Evolutionary conservation across 2,113 vertebrate genomes (phyloP).

Genomic region (Morone chrysops): DNA sequence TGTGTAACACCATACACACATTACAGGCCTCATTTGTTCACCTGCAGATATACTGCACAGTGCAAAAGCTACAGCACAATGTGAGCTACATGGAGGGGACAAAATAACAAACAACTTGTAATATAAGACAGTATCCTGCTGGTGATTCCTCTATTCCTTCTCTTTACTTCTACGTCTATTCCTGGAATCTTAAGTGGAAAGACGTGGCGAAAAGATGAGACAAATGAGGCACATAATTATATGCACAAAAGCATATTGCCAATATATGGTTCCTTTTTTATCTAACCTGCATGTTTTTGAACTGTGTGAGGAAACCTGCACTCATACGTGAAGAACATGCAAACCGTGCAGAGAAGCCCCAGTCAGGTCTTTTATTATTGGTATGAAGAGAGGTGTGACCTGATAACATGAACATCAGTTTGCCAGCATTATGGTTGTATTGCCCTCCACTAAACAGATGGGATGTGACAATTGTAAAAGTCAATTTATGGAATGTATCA

Average conservation of each 20-base stretch:
- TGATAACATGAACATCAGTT: neutral
- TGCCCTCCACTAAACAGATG: neutral
- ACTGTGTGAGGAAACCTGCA: neutral
- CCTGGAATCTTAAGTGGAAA: neutral
- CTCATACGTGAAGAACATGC: neutral
- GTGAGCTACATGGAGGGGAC: neutral
- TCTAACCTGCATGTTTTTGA: too few species aligned
- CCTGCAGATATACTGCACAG: conserved; percentile 8
- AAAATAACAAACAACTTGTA: neutral
- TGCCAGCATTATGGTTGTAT: neutral
- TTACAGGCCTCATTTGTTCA: conserved; percentile 29
- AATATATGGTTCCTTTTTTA: neutral
- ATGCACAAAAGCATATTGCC: neutral
- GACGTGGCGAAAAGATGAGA: neutral
- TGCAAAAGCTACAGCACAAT: neutral
- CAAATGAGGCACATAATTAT: neutral
- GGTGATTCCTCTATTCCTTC: neutral
- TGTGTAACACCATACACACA: conserved; percentile 36
- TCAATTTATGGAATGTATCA: too few species aligned
- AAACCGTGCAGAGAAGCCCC: neutral
- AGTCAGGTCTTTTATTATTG: neutral
- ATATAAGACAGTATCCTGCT: neutral
- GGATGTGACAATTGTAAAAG: neutral
- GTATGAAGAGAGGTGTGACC: neutral
- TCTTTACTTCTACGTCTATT: neutral